Evolutionary conservation across 2,797 vertebrate species (phyloP).

Genomic region (Ispidina picta): DNA sequence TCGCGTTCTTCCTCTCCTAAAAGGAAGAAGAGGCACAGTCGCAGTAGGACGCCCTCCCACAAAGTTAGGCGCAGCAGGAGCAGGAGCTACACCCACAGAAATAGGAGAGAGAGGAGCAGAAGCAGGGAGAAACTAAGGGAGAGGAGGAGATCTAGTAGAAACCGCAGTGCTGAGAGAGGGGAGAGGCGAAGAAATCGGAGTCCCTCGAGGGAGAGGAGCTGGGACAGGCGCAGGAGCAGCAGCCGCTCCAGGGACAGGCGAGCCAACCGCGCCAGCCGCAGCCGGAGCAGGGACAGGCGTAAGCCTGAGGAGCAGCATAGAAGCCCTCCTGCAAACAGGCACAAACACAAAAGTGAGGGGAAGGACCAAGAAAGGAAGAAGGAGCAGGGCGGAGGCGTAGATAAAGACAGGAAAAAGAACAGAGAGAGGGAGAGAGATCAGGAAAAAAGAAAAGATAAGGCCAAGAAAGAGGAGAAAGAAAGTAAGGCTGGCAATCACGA

Average conservation of each 20-base stretch:
- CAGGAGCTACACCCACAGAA: conserved; percentile 87
- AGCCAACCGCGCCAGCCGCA: conserved; percentile 81
- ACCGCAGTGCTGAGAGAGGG: conserved; percentile 81
- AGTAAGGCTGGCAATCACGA: conserved; percentile 83
- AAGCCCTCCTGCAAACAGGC: conserved; percentile 87
- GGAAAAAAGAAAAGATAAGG: conserved; percentile 88
- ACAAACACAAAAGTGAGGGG: conserved; percentile 90
- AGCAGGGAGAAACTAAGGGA: conserved; percentile 86
- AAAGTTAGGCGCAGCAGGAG: conserved; percentile 89
- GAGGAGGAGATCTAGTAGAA: conserved; percentile 85
- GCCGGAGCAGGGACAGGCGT: conserved; percentile 84
- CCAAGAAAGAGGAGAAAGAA: conserved; percentile 87
- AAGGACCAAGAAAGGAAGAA: conserved; percentile 91
- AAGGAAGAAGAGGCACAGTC: conserved; percentile 89
- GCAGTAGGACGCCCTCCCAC: conserved; percentile 87
- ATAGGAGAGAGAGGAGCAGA: conserved; percentile 82
- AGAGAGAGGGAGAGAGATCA: conserved; percentile 84
- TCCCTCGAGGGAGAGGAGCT: conserved; percentile 86
- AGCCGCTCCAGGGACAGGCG: conserved; percentile 86
- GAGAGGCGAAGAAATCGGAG: conserved; percentile 88
- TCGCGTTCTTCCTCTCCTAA: conserved; percentile 90
- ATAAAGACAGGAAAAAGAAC: conserved; percentile 91
- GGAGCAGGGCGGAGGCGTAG: conserved; percentile 85
- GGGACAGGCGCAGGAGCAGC: conserved; percentile 81
- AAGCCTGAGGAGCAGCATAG: conserved; percentile 82